Base-by-base conservation (phyloP, 2,888 invertebrate species). In the Sminthurides aquaticus region DNA sequence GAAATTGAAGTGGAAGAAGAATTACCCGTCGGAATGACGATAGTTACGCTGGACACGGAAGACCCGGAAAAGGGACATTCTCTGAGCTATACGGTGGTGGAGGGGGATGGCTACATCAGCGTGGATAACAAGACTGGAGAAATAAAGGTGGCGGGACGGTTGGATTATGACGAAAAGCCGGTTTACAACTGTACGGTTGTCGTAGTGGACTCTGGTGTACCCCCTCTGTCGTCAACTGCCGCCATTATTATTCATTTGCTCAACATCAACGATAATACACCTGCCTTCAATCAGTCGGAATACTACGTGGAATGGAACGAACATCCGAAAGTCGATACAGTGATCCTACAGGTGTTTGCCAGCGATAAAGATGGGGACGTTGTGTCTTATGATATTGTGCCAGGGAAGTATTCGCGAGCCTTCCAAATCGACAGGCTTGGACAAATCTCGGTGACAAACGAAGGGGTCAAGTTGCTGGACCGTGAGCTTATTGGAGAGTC, bases 201-300 rank as follows among this genome's bases (percentile, higher is more conserved):
- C 1, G 94, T 91, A 0, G 88, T 85, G 73, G 96, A 96, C 79
- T 88, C 88, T 0, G 95, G 95, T 1, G 85, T 90, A 0, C 95
- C 95, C 0, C 87, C 88, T 75, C 80, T 90, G 57, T 88, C 90
- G 2, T 83, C 91, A 0, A 83, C 87, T 0, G 92, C 93, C 0
- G 83, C 85, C 3, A 86, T 96, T 0, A 82, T 83, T 3, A 89
- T 95, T 0, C 84, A 85, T 57, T 82, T 96, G 1, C 81, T 86
- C 34, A 94, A 95, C 77, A 84, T 90, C 0, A 95, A 96, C 75
- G 94, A 95, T 75, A 90, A 91, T 76, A 87, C 87, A 76, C 95
- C 95, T 0, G 81, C 82, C 57, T 95, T 95, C 78, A 81, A 82
- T 0, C 82, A 84, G 67, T 72, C 75, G 22, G 79, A 80, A 5